phyloP scores from a whole-genome alignment of 2,888 invertebrate species.

The Melanophora roralis region DNA sequence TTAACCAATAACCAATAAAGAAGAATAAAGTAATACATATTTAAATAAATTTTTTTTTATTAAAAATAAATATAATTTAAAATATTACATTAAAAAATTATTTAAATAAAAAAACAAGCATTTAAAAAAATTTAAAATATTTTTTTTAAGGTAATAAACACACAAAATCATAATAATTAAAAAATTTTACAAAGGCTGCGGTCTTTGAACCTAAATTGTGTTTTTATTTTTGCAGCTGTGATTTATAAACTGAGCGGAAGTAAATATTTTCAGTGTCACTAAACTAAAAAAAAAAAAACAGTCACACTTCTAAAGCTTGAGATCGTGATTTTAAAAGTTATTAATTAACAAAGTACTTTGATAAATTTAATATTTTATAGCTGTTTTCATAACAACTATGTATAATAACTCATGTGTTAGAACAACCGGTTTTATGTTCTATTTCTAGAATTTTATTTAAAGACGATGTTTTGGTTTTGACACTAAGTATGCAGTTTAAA shows the following conservation, averaged over 20 bases:
- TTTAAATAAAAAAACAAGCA: not conserved
- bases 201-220: constrained; percentile 27
- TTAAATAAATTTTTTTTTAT: too few relatives aligned
- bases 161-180: not conserved
- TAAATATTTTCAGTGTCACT: not conserved
- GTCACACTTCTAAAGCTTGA: not conserved
- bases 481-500: too few relatives aligned
- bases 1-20: too few relatives aligned
- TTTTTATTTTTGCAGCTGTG: not conserved
- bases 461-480: not conserved
- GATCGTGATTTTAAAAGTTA: not conserved
- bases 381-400: not conserved
- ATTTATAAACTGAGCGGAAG: constrained; percentile 5
- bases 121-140: too few relatives aligned
- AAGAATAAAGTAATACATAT: too few relatives aligned
- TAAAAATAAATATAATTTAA: not conserved
- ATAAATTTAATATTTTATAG: not conserved
- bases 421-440: not conserved
- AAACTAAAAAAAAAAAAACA: not conserved
- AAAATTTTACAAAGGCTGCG: not conserved
- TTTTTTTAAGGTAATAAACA: too few relatives aligned
- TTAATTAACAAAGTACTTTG: not conserved
- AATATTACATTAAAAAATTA: not conserved
- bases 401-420: not conserved
- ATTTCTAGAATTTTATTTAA: not conserved